Conservation (phyloP, 1,140 invertebrate genomes). For the Heliconius congener region DNA sequence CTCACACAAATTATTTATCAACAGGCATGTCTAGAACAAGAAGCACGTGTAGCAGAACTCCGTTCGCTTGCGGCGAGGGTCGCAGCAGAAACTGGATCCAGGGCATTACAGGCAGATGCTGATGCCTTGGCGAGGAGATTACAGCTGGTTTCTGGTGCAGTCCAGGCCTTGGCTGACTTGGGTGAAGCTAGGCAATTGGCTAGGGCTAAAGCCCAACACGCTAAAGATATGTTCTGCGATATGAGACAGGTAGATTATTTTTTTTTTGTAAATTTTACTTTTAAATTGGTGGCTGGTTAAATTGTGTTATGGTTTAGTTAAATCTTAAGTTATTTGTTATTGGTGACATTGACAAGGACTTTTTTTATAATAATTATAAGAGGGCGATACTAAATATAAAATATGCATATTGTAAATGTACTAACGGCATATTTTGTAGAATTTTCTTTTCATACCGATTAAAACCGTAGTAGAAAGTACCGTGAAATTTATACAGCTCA, state of each 20-base stretch:
- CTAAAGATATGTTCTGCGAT: conserved; percentile 67
- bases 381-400: too few species aligned
- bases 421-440: too few species aligned
- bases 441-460: neutral
- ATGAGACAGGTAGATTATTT: conserved; percentile 64
- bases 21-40: conserved; percentile 89
- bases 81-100: conserved; percentile 88
- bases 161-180: conserved; percentile 87
- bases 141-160: conserved; percentile 87
- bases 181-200: conserved; percentile 83
- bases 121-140: conserved; percentile 89
- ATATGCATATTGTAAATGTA: too few species aligned
- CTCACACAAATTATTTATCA: neutral
- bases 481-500: too few species aligned
- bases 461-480: neutral
- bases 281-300: too few species aligned
- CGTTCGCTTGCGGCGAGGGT: conserved; percentile 89
- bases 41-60: conserved; percentile 87
- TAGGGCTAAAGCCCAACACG: conserved; percentile 68
- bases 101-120: conserved; percentile 88
- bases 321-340: too few species aligned
- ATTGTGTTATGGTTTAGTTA: too few species aligned
- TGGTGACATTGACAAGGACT: too few species aligned
- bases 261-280: too few species aligned
- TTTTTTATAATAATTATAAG: too few species aligned